phyloP scores from a whole-genome alignment of 2,888 invertebrate genomes.

The Phytoseiulus persimilis region DNA sequence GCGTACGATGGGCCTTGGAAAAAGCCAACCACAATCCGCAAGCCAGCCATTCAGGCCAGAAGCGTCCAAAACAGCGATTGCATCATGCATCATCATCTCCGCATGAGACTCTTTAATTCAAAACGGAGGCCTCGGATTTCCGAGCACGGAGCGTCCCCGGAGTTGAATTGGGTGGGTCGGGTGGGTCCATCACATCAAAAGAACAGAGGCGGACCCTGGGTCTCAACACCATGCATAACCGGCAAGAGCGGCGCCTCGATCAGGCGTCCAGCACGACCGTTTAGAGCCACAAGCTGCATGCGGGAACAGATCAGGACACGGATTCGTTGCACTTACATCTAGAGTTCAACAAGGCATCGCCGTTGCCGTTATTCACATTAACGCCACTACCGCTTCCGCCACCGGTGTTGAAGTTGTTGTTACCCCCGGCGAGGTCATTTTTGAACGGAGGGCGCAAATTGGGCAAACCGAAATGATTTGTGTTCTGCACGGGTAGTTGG shows the following conservation, averaged over 20 bases:
- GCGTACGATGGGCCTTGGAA: background rate
- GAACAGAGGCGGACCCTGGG: no score
- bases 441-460: slow-evolving; percentile 7
- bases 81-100: background rate
- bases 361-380: background rate
- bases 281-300: background rate
- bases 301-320: background rate
- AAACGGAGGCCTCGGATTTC: background rate
- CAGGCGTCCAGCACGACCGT: no score
- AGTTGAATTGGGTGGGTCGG: no score
- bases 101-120: no score
- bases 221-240: no score
- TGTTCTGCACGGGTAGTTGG: background rate
- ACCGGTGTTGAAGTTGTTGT: background rate
- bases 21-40: background rate
- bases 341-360: background rate
- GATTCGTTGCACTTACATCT: background rate
- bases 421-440: background rate
- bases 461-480: slow-evolving; percentile 20
- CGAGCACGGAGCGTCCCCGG: no score
- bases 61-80: background rate
- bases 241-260: no score
- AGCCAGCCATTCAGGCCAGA: background rate
- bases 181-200: no score
- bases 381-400: background rate